Percentiles rank a stretch among this genome's conserved stretches.
Evolutionary conservation across 2,888 invertebrate species (phyloP).

Genomic region (Epirrita christyi): DNA sequence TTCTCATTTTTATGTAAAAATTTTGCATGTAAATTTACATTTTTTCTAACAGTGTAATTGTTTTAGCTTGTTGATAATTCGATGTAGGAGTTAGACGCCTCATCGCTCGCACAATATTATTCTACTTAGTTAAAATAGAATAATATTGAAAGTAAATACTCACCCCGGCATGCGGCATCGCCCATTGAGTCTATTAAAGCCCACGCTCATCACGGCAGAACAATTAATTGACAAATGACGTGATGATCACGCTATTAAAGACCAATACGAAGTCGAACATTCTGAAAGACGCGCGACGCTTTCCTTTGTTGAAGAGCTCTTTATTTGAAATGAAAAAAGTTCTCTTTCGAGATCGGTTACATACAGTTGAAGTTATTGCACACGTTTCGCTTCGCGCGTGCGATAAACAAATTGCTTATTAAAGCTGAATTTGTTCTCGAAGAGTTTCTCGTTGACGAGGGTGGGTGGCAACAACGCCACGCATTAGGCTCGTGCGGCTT

Average conservation of each 20-base stretch:
- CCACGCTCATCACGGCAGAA: neutral
- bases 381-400: slow-evolving; percentile 20
- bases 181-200: neutral
- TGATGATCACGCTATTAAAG: neutral
- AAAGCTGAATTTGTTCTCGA: slow-evolving; percentile 21
- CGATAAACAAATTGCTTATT: slow-evolving; percentile 30
- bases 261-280: neutral
- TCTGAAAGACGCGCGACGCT: neutral
- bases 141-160: too few relatives aligned
- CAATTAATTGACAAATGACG: slow-evolving; percentile 5
- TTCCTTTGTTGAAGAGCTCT: slow-evolving; percentile 9
- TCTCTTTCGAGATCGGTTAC: slow-evolving; percentile 14
- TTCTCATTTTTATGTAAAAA: too few relatives aligned
- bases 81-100: neutral
- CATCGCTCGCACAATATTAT: slow-evolving; percentile 1
- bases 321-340: slow-evolving; percentile 21
- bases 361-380: slow-evolving; percentile 14
- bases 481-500: slow-evolving; percentile 2
- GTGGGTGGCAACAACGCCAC: neutral
- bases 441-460: slow-evolving; percentile 2
- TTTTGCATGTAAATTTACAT: too few relatives aligned
- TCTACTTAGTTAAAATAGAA: neutral
- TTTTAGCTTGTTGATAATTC: slow-evolving; percentile 4
- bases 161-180: too few relatives aligned
- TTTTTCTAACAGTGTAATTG: too few relatives aligned